Evolutionary conservation across 2,113 vertebrate species (phyloP).

Genomic region (Turdus rufiventris): DNA sequence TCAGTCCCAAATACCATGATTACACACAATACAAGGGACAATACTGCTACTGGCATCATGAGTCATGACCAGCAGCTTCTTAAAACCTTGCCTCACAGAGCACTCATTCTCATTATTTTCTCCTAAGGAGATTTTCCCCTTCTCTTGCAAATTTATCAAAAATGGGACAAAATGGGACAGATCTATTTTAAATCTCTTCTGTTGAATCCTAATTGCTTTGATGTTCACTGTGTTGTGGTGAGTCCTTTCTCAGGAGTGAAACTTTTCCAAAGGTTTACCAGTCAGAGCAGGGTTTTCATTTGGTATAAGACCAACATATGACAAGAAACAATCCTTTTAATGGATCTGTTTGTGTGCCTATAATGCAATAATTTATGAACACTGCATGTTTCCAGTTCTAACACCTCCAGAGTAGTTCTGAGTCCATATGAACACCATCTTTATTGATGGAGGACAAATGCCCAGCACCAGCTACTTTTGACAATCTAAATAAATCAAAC

Average conservation of each 20-base stretch:
- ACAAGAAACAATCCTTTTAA: neutral
- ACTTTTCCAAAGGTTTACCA: neutral
- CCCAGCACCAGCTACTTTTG: neutral
- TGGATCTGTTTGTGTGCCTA: neutral
- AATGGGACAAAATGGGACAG: neutral
- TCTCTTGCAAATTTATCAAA: neutral
- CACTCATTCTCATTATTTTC: neutral
- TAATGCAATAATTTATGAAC: neutral
- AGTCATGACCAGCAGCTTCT: neutral
- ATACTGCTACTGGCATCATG: neutral
- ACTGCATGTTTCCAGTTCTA: neutral
- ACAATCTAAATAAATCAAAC: neutral
- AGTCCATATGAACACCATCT: neutral
- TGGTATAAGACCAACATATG: neutral
- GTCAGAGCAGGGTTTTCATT: neutral
- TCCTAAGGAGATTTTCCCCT: neutral
- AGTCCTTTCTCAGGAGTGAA: neutral
- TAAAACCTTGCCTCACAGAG: neutral
- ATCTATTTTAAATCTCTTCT: neutral
- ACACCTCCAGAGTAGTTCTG: neutral
- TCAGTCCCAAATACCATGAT: neutral
- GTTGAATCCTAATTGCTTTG: neutral
- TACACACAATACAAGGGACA: neutral
- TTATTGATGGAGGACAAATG: neutral
- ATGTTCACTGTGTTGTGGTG: neutral